Evolutionary conservation across 2,113 vertebrate genomes (phyloP).

Genomic region (Ciconia maguari): DNA sequence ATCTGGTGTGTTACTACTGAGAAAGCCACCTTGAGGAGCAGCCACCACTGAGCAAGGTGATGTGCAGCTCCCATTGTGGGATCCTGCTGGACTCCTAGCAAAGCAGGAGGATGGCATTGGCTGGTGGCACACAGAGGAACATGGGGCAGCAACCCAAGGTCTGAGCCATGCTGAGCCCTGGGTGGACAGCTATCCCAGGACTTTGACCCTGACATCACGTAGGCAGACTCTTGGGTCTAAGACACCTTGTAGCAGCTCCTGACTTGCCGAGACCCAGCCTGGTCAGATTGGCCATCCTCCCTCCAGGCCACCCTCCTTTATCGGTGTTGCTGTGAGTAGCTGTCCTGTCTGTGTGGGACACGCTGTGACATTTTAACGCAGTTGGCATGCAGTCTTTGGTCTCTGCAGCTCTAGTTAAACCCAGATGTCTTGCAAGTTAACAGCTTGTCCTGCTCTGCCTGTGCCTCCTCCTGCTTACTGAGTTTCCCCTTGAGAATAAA

Average conservation of each 20-base stretch:
- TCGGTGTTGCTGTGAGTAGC: not conserved
- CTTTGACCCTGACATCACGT: not conserved
- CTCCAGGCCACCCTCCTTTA: not conserved
- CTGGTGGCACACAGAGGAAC: not conserved
- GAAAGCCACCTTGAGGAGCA: not conserved
- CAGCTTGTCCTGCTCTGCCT: not conserved
- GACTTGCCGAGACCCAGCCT: not conserved
- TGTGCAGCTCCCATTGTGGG: not conserved
- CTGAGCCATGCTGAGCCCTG: not conserved
- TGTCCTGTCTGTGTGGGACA: not conserved
- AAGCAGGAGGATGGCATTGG: not conserved
- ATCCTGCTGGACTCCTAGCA: not conserved
- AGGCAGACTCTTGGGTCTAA: not conserved
- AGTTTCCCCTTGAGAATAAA: not conserved
- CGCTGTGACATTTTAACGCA: not conserved
- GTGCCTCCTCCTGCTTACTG: not conserved
- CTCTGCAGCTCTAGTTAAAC: not conserved
- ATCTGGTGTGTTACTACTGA: not conserved
- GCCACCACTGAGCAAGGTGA: not conserved
- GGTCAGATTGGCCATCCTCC: not conserved
- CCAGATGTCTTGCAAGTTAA: not conserved
- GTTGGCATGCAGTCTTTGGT: not conserved
- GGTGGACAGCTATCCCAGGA: not conserved
- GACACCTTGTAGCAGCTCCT: not conserved
- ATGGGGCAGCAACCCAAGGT: not conserved